Conservation (phyloP, 2,113 vertebrate genomes). For the Otolemur garnettii region DNA sequence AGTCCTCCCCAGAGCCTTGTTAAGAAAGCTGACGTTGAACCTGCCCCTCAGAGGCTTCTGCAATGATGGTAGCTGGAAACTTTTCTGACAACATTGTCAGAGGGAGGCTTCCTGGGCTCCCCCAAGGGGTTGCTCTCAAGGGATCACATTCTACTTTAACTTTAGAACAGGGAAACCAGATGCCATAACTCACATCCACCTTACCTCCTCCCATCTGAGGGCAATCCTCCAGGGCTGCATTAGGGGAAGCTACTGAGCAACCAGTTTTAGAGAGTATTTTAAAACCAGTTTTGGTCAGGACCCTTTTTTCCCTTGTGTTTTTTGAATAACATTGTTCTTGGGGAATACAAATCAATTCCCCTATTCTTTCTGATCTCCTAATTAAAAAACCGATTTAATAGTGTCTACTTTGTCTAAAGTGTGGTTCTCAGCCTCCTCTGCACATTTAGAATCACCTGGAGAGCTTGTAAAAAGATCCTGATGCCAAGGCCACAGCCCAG, state of each 20-base stretch:
- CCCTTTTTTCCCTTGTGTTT: not conserved
- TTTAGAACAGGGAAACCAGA: not conserved
- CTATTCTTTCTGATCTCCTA: not conserved
- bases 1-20: slow-evolving; percentile 60
- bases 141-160: not conserved
- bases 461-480: not conserved
- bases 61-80: slow-evolving; percentile 12
- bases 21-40: slow-evolving; percentile 3
- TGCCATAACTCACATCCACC: not conserved
- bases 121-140: not conserved
- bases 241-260: not conserved
- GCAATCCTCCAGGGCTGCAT: not conserved
- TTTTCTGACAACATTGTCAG: not conserved
- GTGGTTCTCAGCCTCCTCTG: not conserved
- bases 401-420: not conserved
- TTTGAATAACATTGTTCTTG: not conserved
- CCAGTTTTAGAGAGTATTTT: not conserved
- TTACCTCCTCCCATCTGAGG: not conserved
- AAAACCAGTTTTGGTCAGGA: not conserved
- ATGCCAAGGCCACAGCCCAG: not conserved
- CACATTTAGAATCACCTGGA: not conserved
- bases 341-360: not conserved
- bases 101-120: not conserved
- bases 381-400: slow-evolving; percentile 15
- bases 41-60: not conserved